Percentiles rank a stretch among this genome's conserved stretches.
phyloP scores from a whole-genome alignment of 2,113 vertebrate species.

The Microtus montanus region DNA sequence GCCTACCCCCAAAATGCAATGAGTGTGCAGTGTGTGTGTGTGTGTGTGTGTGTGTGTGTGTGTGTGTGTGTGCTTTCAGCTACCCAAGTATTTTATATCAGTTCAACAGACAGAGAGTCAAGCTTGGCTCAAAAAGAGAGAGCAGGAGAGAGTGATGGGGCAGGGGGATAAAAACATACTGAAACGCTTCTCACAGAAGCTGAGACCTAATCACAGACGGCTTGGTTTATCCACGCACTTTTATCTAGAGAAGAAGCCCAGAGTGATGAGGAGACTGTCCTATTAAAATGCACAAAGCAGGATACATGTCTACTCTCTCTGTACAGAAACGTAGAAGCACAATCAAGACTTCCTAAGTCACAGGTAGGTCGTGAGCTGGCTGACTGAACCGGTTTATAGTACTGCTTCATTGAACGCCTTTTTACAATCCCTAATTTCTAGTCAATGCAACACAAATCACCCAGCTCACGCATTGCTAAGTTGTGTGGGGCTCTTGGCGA shows the following conservation, averaged over 20 bases:
- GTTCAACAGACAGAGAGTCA: not conserved
- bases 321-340: not conserved
- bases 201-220: fast-evolving
- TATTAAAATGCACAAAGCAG: not conserved
- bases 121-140: not conserved
- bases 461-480: not conserved
- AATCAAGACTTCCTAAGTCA: not conserved
- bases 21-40: not conserved
- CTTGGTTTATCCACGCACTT: not conserved
- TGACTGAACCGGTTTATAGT: not conserved
- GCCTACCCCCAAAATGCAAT: not conserved
- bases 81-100: not conserved
- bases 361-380: not conserved
- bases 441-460: constrained; percentile 44
- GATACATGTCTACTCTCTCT: not conserved
- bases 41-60: not conserved
- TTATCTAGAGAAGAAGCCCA: not conserved
- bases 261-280: constrained; percentile 16
- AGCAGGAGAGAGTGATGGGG: fast-evolving
- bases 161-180: not conserved
- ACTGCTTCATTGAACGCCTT: constrained; percentile 3
- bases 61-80: not conserved
- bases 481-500: not conserved
- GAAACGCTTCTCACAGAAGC: not conserved
- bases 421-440: constrained; percentile 29